Conservation (phyloP, 2,113 vertebrate species). For the Apodemus speciosus region DNA sequence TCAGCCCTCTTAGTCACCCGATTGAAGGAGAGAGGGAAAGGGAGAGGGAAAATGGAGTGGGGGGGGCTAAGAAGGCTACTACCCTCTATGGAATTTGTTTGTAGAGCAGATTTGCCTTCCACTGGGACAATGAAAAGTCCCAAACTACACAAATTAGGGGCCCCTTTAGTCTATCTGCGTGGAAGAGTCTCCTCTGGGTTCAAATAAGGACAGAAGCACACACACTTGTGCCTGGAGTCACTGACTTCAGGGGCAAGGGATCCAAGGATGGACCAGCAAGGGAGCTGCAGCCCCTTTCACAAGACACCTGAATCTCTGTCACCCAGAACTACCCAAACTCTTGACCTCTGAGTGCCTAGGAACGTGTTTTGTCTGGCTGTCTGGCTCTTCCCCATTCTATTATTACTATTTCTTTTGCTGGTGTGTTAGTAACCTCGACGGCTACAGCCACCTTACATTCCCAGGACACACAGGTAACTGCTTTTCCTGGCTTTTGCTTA, state of each 20-base stretch:
- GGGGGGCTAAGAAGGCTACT: not conserved
- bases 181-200: not conserved
- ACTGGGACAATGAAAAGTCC: not conserved
- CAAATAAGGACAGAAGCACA: not conserved
- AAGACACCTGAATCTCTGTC: not conserved
- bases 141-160: not conserved
- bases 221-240: not conserved
- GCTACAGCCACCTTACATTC: not conserved
- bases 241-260: not conserved
- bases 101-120: not conserved
- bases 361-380: not conserved
- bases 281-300: not conserved
- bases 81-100: not conserved
- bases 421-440: not conserved
- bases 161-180: not conserved
- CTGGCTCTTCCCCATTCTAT: not conserved
- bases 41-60: not conserved
- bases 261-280: not conserved
- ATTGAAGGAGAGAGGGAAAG: slow-evolving; percentile 28
- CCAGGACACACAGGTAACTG: not conserved
- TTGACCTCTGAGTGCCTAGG: not conserved
- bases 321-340: not conserved
- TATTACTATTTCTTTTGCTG: not conserved
- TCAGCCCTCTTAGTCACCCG: slow-evolving; percentile 69
- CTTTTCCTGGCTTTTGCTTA: not conserved